phyloP scores from a whole-genome alignment of 2,113 vertebrate genomes.

The Chaetops frenatus region DNA sequence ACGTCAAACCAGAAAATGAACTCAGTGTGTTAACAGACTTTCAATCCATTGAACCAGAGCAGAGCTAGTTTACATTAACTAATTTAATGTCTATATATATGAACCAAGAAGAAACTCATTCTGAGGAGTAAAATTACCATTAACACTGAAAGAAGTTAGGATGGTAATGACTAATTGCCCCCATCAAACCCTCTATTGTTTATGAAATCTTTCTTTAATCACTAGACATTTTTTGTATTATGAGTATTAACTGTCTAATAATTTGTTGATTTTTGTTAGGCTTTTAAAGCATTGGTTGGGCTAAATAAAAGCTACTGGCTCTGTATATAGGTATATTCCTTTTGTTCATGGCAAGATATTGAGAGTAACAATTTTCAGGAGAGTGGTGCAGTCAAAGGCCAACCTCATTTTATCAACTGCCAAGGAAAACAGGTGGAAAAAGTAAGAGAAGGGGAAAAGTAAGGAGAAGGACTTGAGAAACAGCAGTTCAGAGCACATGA shows the following conservation, averaged over 20 bases:
- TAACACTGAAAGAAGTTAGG: background rate
- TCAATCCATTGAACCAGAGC: background rate
- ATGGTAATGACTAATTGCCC: background rate
- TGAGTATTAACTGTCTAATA: background rate
- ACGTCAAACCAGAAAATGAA: background rate
- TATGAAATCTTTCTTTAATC: background rate
- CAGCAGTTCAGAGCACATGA: background rate
- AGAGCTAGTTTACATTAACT: background rate
- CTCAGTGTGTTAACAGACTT: background rate
- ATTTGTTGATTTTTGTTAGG: background rate
- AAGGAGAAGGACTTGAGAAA: background rate
- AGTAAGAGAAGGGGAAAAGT: background rate
- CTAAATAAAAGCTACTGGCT: background rate
- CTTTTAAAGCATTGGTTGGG: background rate
- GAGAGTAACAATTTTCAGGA: background rate
- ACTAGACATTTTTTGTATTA: background rate
- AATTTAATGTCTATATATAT: background rate
- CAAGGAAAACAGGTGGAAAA: background rate
- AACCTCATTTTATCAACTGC: background rate
- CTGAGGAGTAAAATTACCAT: background rate
- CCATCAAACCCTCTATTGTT: background rate
- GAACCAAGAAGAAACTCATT: background rate
- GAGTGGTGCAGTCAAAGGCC: background rate
- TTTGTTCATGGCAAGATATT: background rate
- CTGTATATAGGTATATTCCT: background rate